A percentile compares a stretch with the other conserved stretches of the same genome.
phyloP scores from a whole-genome alignment of 2,113 vertebrate species.

The Talpa occidentalis region DNA sequence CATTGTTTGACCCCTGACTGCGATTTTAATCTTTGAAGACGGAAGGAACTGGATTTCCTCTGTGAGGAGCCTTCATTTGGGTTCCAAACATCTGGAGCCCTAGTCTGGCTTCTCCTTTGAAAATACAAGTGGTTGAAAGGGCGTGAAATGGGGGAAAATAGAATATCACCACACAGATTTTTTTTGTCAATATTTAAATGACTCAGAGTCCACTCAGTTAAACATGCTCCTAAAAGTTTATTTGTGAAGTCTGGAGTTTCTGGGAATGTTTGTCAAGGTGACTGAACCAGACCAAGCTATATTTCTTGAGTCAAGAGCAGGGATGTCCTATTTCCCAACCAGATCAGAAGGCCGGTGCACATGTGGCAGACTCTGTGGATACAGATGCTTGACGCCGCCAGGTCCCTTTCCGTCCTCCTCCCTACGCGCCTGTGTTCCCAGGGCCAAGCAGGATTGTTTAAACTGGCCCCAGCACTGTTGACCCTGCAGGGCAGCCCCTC shows the following conservation, averaged over 20 bases:
- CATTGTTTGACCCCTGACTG: conserved; percentile 34
- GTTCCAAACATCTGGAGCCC: conserved; percentile 54
- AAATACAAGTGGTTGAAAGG: conserved; percentile 9
- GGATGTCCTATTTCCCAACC: conserved; percentile 42
- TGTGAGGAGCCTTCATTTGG: neutral
- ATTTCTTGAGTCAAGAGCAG: conserved; percentile 46
- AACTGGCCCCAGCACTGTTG: conserved; percentile 82
- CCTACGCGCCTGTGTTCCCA: conserved; percentile 75
- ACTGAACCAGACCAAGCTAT: neutral
- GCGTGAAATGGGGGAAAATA: neutral
- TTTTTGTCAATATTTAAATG: conserved; percentile 36
- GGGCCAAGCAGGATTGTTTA: conserved; percentile 83
- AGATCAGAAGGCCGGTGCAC: neutral
- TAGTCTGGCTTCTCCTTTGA: conserved; percentile 39
- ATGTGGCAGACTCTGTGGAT: neutral
- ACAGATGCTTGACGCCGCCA: neutral
- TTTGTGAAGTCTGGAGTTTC: conserved; percentile 58
- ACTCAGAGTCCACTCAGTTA: neutral
- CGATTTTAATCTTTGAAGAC: conserved; percentile 50
- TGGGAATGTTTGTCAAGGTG: neutral
- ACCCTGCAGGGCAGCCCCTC: conserved; percentile 82
- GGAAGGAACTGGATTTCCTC: conserved; percentile 1
- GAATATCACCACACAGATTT: neutral
- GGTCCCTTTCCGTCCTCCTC: conserved; percentile 52
- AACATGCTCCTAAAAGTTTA: conserved; percentile 29